Base-by-base conservation (phyloP, 2,797 vertebrate species). In the Sphenodon punctatus region DNA sequence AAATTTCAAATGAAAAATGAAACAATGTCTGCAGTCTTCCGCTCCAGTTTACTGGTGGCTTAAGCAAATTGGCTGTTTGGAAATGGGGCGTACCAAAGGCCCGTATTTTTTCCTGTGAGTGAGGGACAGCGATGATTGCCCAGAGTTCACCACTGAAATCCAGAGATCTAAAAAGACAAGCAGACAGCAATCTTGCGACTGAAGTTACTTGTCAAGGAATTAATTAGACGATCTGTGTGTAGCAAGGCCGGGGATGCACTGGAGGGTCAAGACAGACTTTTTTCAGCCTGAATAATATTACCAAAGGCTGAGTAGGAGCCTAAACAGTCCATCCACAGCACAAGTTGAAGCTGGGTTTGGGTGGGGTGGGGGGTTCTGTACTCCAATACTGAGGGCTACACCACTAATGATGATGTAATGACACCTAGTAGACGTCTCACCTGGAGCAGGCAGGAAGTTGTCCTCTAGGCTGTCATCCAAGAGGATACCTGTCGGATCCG, bases 371-470 rank as follows among this genome's bases (percentile, higher is more conserved):
- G n/a, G n/a, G n/a, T n/a, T n/a, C n/a, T n/a, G n/a, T n/a, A n/a
- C n/a, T n/a, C n/a, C n/a, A n/a, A n/a, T n/a, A n/a, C n/a, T n/a
- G n/a, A n/a, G n/a, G n/a, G n/a, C n/a, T n/a, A n/a, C n/a, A n/a
- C n/a, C n/a, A n/a, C n/a, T n/a, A n/a, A 2, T 34, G 27, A 43
- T 34, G 23, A 71, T 15, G 10, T 43, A 78, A 78, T 64, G 20
- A 53, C 17, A 30, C 36, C 17, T 0, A 3, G 53, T 58, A 75
- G 14, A 69, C 10, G 32, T 90, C 96, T 96, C 88, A 98, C 98
- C 98, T 7, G 98, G 97, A 10, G 73, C 94, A 5, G 98, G 97
- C 85, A 97, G 96, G 87, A 96, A 92, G 17, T 94, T 80, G 0
- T 97, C 94, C 0, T 98, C 97, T 32, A 96, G 79, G 81, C 90